These are phyloP conservation scores for Gila robusta DNA, from an alignment of 2,797 vertebrate species.

Conservation along the genomic window DNA sequence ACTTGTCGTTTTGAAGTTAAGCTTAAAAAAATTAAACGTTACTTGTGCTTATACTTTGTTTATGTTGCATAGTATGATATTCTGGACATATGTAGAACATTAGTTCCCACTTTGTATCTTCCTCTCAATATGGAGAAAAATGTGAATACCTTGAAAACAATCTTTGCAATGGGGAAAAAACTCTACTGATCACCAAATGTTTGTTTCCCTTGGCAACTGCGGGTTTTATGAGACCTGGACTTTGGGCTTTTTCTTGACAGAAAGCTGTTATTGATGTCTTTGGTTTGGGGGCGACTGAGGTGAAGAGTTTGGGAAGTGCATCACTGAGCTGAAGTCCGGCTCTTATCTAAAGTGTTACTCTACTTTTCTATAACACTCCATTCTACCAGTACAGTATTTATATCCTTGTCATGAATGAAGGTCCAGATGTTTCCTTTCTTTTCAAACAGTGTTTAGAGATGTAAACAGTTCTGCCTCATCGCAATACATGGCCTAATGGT, in stretches of 20 bases:
- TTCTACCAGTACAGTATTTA: conserved; percentile 70
- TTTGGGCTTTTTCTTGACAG: conserved; percentile 61
- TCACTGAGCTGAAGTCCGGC: conserved; percentile 62
- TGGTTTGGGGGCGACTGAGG: conserved; percentile 25
- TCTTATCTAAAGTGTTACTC: conserved; percentile 27
- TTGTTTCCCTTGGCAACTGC: conserved; percentile 66
- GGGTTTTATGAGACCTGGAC: conserved; percentile 66
- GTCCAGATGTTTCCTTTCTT: conserved; percentile 38
- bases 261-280: conserved; percentile 39
- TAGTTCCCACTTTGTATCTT: conserved; percentile 71
- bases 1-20: conserved; percentile 67
- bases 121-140: conserved; percentile 79
- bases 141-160: conserved; percentile 82
- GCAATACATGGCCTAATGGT: not conserved
- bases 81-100: conserved; percentile 56
- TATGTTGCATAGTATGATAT: conserved; percentile 76
- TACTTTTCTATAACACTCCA: conserved; percentile 47
- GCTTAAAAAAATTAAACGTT: conserved; percentile 70
- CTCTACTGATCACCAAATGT: conserved; percentile 81
- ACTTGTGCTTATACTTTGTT: conserved; percentile 71
- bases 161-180: conserved; percentile 65
- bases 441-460: conserved; percentile 47
- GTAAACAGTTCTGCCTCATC: conserved; percentile 39
- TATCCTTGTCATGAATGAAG: conserved; percentile 50
- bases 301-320: conserved; percentile 10